phyloP scores from a whole-genome alignment of 2,113 vertebrate genomes.

The Calonectris borealis region DNA sequence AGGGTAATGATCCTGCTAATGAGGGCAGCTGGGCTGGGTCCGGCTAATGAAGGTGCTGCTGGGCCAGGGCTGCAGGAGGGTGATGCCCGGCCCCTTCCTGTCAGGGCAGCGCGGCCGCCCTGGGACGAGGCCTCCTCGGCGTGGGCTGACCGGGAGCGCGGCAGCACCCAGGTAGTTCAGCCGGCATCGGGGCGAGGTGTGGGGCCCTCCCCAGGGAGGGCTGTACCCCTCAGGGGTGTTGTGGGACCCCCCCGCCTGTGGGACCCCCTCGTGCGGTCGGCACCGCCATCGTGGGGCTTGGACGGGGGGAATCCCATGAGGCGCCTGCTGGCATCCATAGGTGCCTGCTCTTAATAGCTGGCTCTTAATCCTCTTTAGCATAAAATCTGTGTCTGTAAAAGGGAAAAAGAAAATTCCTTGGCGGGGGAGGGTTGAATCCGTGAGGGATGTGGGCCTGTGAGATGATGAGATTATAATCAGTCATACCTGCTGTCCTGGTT shows the following conservation, averaged over 20 bases:
- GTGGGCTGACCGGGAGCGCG: accelerated
- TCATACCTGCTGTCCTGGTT: background rate
- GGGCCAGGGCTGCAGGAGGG: background rate
- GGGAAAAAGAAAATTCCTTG: background rate
- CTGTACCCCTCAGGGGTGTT: accelerated
- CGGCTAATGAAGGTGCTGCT: background rate
- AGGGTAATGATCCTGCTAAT: background rate
- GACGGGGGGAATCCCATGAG: accelerated
- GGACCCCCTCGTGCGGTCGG: accelerated
- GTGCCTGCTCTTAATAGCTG: background rate
- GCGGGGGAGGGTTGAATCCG: background rate
- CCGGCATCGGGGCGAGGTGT: accelerated
- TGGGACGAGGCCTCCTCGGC: accelerated
- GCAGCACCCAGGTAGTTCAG: background rate
- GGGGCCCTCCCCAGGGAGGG: background rate
- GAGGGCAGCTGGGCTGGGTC: background rate
- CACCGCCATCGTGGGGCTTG: too few species aligned
- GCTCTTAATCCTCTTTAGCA: background rate
- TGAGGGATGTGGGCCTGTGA: background rate
- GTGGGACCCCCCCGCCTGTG: accelerated
- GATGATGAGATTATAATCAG: background rate
- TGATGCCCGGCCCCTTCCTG: accelerated
- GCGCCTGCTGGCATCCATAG: accelerated
- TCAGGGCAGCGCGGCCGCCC: background rate
- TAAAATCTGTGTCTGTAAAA: background rate